Evolutionary conservation across 2,888 invertebrate genomes (phyloP).

Genomic region (Gortyna flavago): DNA sequence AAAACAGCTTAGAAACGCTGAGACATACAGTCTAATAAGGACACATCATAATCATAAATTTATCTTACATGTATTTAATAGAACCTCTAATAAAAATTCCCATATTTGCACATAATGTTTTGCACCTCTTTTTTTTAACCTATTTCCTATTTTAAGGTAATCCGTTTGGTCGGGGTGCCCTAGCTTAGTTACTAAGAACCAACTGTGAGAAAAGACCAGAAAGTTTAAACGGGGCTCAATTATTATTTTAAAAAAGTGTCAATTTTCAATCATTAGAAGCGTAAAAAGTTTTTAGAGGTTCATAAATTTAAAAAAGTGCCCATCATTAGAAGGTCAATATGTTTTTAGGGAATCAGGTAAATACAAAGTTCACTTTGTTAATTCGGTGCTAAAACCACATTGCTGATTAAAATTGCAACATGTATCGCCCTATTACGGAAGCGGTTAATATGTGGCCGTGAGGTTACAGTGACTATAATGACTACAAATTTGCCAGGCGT

Average conservation of each 20-base stretch:
- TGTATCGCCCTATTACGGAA: neutral
- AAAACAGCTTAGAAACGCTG: too few species aligned
- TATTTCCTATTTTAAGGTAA: neutral
- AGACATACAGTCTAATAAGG: too few species aligned
- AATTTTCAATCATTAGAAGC: neutral
- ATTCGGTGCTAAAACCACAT: slow-evolving; percentile 2
- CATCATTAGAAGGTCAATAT: neutral
- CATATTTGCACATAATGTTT: too few species aligned
- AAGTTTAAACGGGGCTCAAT: neutral
- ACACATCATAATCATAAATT: too few species aligned
- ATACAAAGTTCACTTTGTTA: neutral
- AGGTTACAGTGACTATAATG: slow-evolving; percentile 23
- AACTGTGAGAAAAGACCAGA: neutral
- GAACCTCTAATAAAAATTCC: too few species aligned
- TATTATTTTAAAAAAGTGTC: neutral
- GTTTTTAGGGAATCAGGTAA: neutral
- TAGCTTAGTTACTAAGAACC: neutral
- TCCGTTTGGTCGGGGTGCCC: neutral
- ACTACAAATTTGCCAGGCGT: slow-evolving; percentile 36
- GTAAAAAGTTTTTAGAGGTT: neutral
- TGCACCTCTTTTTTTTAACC: neutral
- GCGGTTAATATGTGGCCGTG: slow-evolving; percentile 8
- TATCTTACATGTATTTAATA: too few species aligned
- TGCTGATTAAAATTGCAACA: slow-evolving; percentile 3
- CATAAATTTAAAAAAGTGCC: neutral